Conservation (phyloP, 2,797 vertebrate species). For the Anguilla marmorata region DNA sequence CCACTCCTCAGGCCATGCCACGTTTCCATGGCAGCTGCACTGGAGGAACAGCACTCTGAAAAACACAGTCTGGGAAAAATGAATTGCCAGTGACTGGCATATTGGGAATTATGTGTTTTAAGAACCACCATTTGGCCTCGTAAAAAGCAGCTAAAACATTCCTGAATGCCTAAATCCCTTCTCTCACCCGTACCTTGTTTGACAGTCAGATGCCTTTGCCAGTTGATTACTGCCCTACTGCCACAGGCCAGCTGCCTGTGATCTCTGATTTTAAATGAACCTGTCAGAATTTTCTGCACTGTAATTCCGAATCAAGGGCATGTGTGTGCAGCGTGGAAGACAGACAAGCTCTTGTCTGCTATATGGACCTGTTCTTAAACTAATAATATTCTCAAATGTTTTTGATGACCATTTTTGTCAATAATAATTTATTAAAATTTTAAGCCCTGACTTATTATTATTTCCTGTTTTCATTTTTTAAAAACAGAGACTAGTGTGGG, state of each 20-base stretch:
- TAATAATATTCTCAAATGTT: too few species aligned
- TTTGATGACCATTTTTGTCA: too few species aligned
- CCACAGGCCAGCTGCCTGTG: background rate
- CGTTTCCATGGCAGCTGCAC: too few species aligned
- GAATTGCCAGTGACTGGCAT: constrained; percentile 26
- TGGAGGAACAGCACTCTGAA: background rate
- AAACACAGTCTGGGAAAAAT: constrained; percentile 25
- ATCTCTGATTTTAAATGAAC: constrained; percentile 37
- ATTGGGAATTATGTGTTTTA: constrained; percentile 30
- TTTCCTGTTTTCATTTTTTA: too few species aligned
- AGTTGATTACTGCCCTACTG: constrained; percentile 29
- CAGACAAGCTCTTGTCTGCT: background rate
- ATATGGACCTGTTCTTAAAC: too few species aligned
- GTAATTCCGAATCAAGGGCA: constrained; percentile 25
- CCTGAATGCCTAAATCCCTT: background rate
- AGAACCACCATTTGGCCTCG: background rate
- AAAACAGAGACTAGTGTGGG: too few species aligned
- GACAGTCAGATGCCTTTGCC: background rate
- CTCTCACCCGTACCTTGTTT: background rate
- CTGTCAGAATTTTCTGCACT: constrained; percentile 7
- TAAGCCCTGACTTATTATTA: too few species aligned
- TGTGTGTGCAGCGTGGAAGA: constrained; percentile 30
- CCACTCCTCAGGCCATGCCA: constrained; percentile 41
- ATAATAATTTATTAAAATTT: too few species aligned
- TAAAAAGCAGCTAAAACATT: constrained; percentile 5